Base-by-base conservation (phyloP, 2,113 vertebrate genomes). In the Clinocottus analis region DNA sequence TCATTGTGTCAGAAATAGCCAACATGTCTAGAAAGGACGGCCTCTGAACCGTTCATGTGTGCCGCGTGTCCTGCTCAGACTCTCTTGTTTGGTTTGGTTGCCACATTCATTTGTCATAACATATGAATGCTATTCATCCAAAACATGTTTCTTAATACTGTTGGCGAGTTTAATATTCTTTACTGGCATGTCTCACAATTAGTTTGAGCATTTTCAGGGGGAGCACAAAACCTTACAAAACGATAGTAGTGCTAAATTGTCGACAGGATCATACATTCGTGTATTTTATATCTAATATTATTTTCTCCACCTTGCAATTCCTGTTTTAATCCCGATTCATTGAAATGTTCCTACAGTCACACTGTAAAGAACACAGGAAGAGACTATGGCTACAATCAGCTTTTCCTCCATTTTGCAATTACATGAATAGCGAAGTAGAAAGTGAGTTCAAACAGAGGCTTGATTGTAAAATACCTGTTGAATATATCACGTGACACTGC, bases 1-100 rank as follows among this genome's bases (percentile, higher is more conserved):
- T 63, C 70, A 71, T 7, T 58, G 43, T 53, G 47, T 88, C 86
- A 35, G 66, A 66, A 9, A 68, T 72, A 39, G n/a, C n/a, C n/a
- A n/a, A n/a, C 37, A n/a, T 29, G 6, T 56, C 9, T 59, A 19
- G 47, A 67, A 33, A 7, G 7, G 10, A 49, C n/a, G 43, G 9
- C 5, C 17, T 31, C 29, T 11, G 7, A 45, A 47, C 66, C 23
- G 10, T 33, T 19, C 55, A 39, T 80, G 66, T 19, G 21, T 37
- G 19, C 5, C 27, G 17, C 19, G 6, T 58, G 5, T 65, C 16
- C 56, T 35, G 37, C 31, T 17, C 25, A 33, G 41, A 53, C 33
- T 49, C 19, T 70, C 16, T 2, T 33, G 8, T 17, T 39, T 43
- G 53, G 65, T 56, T 9, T 4, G 17, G 23, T 39, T 55, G 53